Evolutionary conservation across 1,140 invertebrate species (phyloP), one percentile per base, ranked within the genome.

Genomic region (Phocides pigmalion): DNA sequence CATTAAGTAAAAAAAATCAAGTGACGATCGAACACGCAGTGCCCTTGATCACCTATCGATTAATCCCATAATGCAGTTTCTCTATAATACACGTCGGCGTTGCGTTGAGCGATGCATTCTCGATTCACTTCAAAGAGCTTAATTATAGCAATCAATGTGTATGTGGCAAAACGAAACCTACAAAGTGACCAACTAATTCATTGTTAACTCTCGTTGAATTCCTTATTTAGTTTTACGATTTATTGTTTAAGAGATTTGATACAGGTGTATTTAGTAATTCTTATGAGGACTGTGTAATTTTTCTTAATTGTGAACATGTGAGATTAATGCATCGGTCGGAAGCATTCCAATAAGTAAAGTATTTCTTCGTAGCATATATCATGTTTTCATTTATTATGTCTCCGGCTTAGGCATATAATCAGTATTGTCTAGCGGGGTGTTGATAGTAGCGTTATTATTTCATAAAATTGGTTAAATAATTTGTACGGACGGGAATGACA

Each of bases 31-130:
- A 59, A 47, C 25, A 59, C 54, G 25, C 25, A 59, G 25, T 28
- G 54, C 41, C 54, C 54, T 46, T 58, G 54, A 58, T 58, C 54
- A 42, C 54, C 41, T 58, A 58, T 58, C 54, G 54, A 58, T 58
- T 58, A 58, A 42, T 58, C 39, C 41, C 54, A 58, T 58, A 58
- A 44, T 25, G 54, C 39, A 58, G 54, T 58, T 58, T 58, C 54
- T 46, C 53, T 42, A 37, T 37, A 39, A 53, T 39, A 20, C 20
- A 22, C 17, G 51, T 22, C 35, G 35, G 4, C 16, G 14, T 4
- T 39, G 37, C 35, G 35, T 20, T 16, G 37, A 9, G 35, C 19
- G 39, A 28, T 32, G 39, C 53, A 56, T 44, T 56, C 53, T 28
- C 41, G 11, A 28, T 28, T 44, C 53, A 28, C 22, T 25, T 44